Evolutionary conservation across 1,140 invertebrate genomes (phyloP).

Genomic region (Plodia interpunctella): DNA sequence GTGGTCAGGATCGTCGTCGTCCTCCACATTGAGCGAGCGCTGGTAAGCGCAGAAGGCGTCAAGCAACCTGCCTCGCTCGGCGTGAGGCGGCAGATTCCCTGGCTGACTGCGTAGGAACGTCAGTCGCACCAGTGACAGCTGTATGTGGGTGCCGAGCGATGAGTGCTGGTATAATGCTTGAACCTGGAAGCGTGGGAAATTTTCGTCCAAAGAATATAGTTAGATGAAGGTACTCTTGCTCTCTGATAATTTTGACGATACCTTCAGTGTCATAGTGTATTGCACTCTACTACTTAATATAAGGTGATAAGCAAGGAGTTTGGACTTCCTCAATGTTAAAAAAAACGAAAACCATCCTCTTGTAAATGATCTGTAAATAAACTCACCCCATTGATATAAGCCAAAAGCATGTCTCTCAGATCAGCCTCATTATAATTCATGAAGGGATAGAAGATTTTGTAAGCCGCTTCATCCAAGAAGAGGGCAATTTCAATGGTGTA

Average conservation of each 20-base stretch:
- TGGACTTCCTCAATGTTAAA: no score
- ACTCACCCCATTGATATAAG: conserved; percentile 85
- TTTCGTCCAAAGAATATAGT: no score
- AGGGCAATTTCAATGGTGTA: conserved; percentile 82
- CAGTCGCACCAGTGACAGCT: conserved; percentile 83
- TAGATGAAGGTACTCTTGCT: no score
- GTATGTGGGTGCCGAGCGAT: conserved; percentile 80
- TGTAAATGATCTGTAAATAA: no score
- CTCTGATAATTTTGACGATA: no score
- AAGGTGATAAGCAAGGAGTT: no score
- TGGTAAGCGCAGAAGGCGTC: conserved; percentile 87
- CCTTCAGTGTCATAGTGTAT: no score
- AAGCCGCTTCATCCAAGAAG: conserved; percentile 86
- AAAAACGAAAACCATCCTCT: no score
- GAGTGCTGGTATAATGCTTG: conserved; percentile 88
- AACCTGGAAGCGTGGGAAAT: conserved; percentile 62
- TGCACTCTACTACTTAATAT: no score
- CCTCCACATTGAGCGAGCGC: conserved; percentile 78
- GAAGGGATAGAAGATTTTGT: conserved; percentile 83
- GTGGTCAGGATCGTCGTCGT: conserved; percentile 82
- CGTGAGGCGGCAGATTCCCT: conserved; percentile 72
- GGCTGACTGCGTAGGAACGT: conserved; percentile 85
- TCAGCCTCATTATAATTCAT: conserved; percentile 81
- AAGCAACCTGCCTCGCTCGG: conserved; percentile 81
- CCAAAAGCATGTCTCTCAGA: conserved; percentile 83